phyloP scores from a whole-genome alignment of 1,140 invertebrate genomes.

The Heliothis subflexa region DNA sequence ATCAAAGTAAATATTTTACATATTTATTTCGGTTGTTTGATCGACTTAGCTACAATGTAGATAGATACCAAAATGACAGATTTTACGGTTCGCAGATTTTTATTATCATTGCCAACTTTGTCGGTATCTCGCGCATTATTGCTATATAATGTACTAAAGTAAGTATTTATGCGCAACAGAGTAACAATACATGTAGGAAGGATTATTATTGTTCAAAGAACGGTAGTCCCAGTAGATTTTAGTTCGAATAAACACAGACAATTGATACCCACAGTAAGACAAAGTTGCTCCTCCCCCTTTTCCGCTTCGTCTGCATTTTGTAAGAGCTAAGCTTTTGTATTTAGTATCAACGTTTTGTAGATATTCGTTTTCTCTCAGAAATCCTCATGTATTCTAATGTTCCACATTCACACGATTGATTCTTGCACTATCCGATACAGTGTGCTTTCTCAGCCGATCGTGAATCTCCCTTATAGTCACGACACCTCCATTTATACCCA shows the following conservation, averaged over 20 bases:
- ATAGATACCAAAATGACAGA: background rate
- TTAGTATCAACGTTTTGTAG: slow-evolving; percentile 30
- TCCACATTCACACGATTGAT: slow-evolving; percentile 44
- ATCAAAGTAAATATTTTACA: background rate
- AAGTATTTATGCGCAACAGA: background rate
- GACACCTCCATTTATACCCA: slow-evolving; percentile 82
- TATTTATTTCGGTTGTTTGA: background rate
- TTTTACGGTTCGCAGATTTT: slow-evolving; percentile 9
- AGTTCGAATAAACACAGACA: slow-evolving; percentile 32
- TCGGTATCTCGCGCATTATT: background rate
- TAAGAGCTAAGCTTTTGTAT: slow-evolving; percentile 30
- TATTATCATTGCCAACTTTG: slow-evolving; percentile 4
- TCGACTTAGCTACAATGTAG: background rate
- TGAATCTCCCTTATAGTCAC: slow-evolving; percentile 68
- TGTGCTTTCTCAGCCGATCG: slow-evolving; percentile 59
- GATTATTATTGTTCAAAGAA: slow-evolving; percentile 12
- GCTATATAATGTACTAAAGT: background rate
- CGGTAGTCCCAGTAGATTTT: background rate
- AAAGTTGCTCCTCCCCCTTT: slow-evolving; percentile 17
- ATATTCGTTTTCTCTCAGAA: slow-evolving; percentile 37
- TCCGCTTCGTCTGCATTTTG: slow-evolving; percentile 32
- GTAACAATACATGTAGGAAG: slow-evolving; percentile 7
- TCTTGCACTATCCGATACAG: slow-evolving; percentile 43
- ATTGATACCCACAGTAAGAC: slow-evolving; percentile 24
- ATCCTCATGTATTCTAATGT: slow-evolving; percentile 34